A percentile compares a stretch with the other conserved stretches of the same genome.
phyloP scores from a whole-genome alignment of 2,797 vertebrate species.

The Amphiprion clarkii region DNA sequence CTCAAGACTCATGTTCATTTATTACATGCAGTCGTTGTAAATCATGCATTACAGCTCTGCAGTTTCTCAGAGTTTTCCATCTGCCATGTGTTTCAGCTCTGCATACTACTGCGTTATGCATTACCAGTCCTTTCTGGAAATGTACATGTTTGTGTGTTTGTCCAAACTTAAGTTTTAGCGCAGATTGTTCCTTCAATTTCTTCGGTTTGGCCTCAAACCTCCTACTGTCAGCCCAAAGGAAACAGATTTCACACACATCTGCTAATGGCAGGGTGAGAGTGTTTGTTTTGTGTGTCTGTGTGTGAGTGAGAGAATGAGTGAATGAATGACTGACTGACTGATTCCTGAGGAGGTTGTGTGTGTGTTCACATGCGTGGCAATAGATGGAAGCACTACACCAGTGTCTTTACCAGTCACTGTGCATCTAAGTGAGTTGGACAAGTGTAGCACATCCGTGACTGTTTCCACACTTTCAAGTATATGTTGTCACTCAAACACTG shows the following conservation, averaged over 20 bases:
- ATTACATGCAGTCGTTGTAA: slow-evolving; percentile 73
- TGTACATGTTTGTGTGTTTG: slow-evolving; percentile 26
- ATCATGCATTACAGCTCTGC: slow-evolving; percentile 67
- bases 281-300: slow-evolving; percentile 67
- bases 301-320: slow-evolving; percentile 18
- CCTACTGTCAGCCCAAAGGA: slow-evolving; percentile 51
- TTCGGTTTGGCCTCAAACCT: slow-evolving; percentile 46
- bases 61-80: slow-evolving; percentile 73
- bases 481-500: slow-evolving; percentile 45
- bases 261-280: slow-evolving; percentile 59
- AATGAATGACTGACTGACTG: background rate
- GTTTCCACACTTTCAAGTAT: slow-evolving; percentile 47
- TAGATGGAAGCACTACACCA: slow-evolving; percentile 39
- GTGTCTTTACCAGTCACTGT: slow-evolving; percentile 6
- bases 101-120: slow-evolving; percentile 38
- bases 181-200: slow-evolving; percentile 38
- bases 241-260: slow-evolving; percentile 73
- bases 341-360: slow-evolving; percentile 18
- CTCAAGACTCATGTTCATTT: slow-evolving; percentile 74
- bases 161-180: slow-evolving; percentile 1
- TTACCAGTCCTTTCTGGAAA: slow-evolving; percentile 36
- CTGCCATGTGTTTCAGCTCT: slow-evolving; percentile 60
- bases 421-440: slow-evolving; percentile 20
- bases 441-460: slow-evolving; percentile 42
- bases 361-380: background rate